These are phyloP conservation scores for Barnardius zonarius DNA, from an alignment of 2,113 vertebrate genomes.

Conservation along the genomic window DNA sequence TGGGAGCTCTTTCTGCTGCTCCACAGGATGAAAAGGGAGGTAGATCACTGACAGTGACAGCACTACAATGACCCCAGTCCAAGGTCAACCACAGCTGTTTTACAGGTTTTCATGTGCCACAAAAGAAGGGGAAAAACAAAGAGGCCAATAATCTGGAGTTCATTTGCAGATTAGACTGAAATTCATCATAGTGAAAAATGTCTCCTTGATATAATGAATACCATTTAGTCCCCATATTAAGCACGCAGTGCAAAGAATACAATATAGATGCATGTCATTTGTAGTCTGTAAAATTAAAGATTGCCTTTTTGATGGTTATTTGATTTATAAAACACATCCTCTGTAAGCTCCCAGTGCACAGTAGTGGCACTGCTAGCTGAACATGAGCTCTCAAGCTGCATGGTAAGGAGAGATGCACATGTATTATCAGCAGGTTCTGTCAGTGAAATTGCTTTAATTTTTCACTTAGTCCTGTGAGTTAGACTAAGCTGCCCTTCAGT, in stretches of 20 bases:
- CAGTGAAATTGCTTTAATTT: not conserved
- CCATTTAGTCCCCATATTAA: not conserved
- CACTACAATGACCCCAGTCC: not conserved
- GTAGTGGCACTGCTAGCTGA: not conserved
- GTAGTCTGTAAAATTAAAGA: not conserved
- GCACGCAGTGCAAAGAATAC: not conserved
- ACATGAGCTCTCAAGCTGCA: accelerated
- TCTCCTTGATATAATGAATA: not conserved
- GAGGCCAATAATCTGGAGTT: not conserved
- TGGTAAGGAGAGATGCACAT: not conserved
- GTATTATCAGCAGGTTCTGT: not conserved
- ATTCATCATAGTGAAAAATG: not conserved
- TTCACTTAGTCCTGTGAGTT: not conserved
- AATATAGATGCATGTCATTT: not conserved
- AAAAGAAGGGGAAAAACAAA: not conserved
- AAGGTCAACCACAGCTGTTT: not conserved
- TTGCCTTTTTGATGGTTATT: not conserved
- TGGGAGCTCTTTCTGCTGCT: not conserved
- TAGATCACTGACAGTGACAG: not conserved
- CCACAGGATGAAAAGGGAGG: not conserved
- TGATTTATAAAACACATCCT: not conserved
- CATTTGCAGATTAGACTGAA: not conserved
- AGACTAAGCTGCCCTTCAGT: not conserved
- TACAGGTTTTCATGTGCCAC: not conserved
- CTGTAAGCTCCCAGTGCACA: not conserved